Percentiles rank a stretch among this genome's conserved stretches.
Evolutionary conservation across 2,888 invertebrate genomes (phyloP).

Genomic region (Acanthopleura granulata): DNA sequence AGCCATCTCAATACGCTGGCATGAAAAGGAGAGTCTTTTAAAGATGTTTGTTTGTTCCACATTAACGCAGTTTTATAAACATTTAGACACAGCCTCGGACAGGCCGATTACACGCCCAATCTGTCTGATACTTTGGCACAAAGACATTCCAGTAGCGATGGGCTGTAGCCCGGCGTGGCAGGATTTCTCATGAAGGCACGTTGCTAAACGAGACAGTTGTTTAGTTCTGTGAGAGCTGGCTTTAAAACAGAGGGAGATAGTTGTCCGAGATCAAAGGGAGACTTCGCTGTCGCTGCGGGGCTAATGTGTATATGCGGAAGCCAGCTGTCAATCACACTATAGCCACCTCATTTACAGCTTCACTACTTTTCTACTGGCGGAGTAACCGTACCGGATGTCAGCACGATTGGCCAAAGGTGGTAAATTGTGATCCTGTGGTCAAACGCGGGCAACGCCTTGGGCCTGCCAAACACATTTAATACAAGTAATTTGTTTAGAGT

Average conservation of each 20-base stretch:
- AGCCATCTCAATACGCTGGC: not conserved
- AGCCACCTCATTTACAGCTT: conserved; percentile 3
- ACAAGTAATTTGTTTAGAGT: conserved; percentile 3
- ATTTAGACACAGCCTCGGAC: not conserved
- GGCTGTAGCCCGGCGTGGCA: not conserved
- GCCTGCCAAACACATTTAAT: conserved; percentile 19
- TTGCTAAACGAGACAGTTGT: conserved; percentile 18
- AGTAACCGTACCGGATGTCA: not conserved
- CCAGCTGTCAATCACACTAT: conserved; percentile 16
- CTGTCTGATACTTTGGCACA: conserved; percentile 9
- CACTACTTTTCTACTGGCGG: not conserved
- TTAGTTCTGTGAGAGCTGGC: not conserved
- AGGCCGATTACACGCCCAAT: not conserved
- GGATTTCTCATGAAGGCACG: not conserved
- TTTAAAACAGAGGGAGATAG: conserved; percentile 6
- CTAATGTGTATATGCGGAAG: conserved; percentile 13
- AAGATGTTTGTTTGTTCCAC: conserved; percentile 15
- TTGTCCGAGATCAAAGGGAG: conserved; percentile 1
- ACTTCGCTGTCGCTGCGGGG: not conserved
- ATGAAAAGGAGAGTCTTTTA: conserved; percentile 2
- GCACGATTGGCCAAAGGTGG: conserved; percentile 2
- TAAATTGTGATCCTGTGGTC: not conserved
- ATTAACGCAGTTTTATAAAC: conserved; percentile 13
- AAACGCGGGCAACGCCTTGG: not conserved
- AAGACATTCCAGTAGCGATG: conserved; percentile 9